Evolutionary conservation across 2,797 vertebrate species (phyloP).

Genomic region (Thaleichthys pacificus): DNA sequence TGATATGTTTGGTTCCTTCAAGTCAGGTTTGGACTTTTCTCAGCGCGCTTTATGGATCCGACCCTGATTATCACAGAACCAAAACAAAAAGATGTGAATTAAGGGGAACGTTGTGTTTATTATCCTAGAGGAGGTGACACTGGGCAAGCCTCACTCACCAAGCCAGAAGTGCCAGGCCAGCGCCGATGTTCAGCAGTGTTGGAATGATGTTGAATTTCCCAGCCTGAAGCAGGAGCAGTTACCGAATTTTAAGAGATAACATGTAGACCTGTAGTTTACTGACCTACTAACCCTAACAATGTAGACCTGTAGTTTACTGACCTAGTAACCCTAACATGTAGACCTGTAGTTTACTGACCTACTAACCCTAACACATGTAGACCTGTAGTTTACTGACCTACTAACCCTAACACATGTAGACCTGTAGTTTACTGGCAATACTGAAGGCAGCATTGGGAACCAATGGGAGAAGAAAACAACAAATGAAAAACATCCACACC

Average conservation of each 20-base stretch:
- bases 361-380: too few species aligned
- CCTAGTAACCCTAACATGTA: background rate
- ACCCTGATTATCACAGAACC: background rate
- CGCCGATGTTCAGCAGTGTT: slow-evolving; percentile 85
- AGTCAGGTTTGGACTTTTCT: too few species aligned
- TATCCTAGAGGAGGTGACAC: background rate
- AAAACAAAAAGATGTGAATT: background rate
- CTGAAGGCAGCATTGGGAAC: background rate
- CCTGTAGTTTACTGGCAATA: background rate
- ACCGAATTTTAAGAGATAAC: background rate
- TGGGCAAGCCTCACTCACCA: slow-evolving; percentile 71
- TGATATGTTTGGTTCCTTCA: too few species aligned
- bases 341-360: too few species aligned
- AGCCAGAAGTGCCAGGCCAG: slow-evolving; percentile 79
- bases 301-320: background rate
- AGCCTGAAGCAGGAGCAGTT: slow-evolving; percentile 62
- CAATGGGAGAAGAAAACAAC: background rate
- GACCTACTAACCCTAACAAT: too few species aligned
- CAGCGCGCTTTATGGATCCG: too few species aligned
- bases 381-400: too few species aligned
- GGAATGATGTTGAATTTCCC: slow-evolving; percentile 80
- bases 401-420: too few species aligned
- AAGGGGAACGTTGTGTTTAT: background rate
- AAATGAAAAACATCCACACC: too few species aligned
- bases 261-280: background rate